phyloP scores from a whole-genome alignment of 2,113 vertebrate species.

The Daboia siamensis region DNA sequence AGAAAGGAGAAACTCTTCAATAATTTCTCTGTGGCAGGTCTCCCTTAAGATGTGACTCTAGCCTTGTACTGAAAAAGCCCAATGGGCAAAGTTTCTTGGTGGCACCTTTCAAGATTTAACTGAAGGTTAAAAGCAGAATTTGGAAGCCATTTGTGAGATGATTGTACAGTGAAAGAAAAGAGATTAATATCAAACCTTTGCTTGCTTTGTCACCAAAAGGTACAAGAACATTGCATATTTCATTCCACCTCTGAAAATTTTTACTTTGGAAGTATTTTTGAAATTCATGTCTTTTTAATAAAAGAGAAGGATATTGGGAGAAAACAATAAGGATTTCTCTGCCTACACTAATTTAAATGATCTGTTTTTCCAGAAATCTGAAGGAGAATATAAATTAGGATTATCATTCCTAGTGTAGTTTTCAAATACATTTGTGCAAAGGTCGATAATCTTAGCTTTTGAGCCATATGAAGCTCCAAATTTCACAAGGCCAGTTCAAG shows the following conservation, averaged over 20 bases:
- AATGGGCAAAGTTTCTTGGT: neutral
- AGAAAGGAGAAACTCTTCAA: neutral
- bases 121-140: neutral
- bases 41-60: neutral
- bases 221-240: neutral
- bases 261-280: neutral
- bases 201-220: neutral
- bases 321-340: neutral
- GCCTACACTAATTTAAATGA: neutral
- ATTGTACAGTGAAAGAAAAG: neutral
- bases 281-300: neutral
- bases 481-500: neutral
- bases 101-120: neutral
- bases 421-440: neutral
- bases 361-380: neutral
- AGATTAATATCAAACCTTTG: neutral
- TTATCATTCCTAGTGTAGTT: neutral
- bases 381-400: neutral
- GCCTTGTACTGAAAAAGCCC: neutral
- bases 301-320: neutral
- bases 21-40: neutral
- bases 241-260: neutral
- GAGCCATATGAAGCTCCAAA: neutral
- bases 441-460: neutral
- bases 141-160: neutral